Percentiles rank a stretch among this genome's conserved stretches.
These are phyloP conservation scores for Conger conger DNA, from an alignment of 2,113 vertebrate genomes.

Conservation along the genomic window DNA sequence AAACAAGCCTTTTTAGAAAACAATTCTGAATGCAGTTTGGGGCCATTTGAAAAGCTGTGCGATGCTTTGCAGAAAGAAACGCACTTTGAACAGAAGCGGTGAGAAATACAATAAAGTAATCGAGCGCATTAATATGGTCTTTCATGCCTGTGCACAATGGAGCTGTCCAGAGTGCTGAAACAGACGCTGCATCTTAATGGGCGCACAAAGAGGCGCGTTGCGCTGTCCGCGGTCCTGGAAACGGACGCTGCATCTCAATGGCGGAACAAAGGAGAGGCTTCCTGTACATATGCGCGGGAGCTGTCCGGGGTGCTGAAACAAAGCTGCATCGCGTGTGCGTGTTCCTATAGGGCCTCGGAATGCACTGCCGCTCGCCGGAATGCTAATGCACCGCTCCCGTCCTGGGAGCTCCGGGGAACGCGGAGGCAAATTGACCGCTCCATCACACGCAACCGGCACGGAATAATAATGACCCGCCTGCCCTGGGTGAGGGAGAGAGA, in stretches of 20 bases:
- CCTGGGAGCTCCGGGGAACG: neutral
- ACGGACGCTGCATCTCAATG: neutral
- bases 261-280: neutral
- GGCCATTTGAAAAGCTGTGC: neutral
- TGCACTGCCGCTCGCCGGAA: neutral
- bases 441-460: neutral
- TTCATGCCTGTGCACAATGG: neutral
- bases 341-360: neutral
- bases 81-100: neutral
- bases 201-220: neutral
- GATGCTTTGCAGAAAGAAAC: neutral
- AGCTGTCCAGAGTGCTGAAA: neutral
- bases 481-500: too few relatives aligned
- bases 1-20: too few relatives aligned
- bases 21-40: neutral
- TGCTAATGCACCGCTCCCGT: neutral
- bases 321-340: neutral
- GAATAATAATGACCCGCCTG: neutral
- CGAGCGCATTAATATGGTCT: neutral
- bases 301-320: neutral
- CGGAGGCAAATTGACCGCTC: constrained; percentile 6
- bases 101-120: neutral
- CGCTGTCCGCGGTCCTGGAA: neutral
- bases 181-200: neutral
- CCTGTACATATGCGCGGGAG: neutral